Percentiles rank a stretch among this genome's conserved stretches.
Evolutionary conservation across 2,113 vertebrate species (phyloP).

Genomic region (Strigops habroptila): DNA sequence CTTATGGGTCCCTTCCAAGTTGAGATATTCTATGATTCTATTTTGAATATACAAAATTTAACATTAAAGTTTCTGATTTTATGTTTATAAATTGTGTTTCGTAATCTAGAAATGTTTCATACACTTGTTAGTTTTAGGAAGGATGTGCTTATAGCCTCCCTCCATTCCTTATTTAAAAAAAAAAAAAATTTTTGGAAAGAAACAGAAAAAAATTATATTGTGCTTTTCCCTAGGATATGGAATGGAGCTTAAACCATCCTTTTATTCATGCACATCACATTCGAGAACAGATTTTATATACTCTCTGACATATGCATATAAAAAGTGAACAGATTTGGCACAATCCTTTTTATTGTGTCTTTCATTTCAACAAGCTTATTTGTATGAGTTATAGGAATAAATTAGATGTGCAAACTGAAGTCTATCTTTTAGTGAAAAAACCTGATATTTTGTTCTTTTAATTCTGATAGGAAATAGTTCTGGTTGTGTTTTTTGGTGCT

Average conservation of each 20-base stretch:
- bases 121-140: not conserved
- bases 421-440: not conserved
- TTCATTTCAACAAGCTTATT: not conserved
- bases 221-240: not conserved
- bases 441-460: not conserved
- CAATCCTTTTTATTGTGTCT: not conserved
- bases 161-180: not conserved
- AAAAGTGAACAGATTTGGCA: not conserved
- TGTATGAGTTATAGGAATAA: not conserved
- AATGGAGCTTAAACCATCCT: not conserved
- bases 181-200: not conserved
- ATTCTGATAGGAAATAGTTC: conserved; percentile 82
- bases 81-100: not conserved
- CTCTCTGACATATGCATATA: not conserved
- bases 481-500: conserved; percentile 89
- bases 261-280: not conserved
- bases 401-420: not conserved
- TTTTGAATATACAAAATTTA: not conserved
- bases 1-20: not conserved
- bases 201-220: not conserved
- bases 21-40: not conserved
- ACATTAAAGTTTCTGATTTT: not conserved
- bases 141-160: not conserved
- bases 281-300: not conserved
- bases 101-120: not conserved